Evolutionary conservation across 2,888 invertebrate genomes (phyloP).

Genomic region (Dioctria rufipes): DNA sequence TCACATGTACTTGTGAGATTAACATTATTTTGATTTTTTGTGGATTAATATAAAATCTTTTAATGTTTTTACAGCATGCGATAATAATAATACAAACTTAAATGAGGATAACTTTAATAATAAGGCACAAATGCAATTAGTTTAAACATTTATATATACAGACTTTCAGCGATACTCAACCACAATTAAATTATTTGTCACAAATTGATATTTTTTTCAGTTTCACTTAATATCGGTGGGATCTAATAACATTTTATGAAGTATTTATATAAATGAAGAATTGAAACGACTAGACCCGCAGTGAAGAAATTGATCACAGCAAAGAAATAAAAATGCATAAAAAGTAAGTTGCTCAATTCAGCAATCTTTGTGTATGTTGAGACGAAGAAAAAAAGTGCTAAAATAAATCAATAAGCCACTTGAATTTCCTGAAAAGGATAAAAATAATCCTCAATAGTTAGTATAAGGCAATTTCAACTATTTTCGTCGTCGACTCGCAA

Average conservation of each 20-base stretch:
- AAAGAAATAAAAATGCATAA: slow-evolving; percentile 8
- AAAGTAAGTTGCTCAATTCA: not conserved
- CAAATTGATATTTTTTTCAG: slow-evolving; percentile 61
- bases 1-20: slow-evolving; percentile 66
- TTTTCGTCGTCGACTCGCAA: slow-evolving; percentile 64
- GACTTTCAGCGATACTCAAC: too few species aligned
- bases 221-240: slow-evolving; percentile 70
- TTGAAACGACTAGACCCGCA: slow-evolving; percentile 67
- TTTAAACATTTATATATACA: not conserved
- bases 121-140: not conserved
- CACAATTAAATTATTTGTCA: not conserved
- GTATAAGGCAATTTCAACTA: slow-evolving; percentile 66
- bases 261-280: slow-evolving; percentile 67
- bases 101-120: slow-evolving; percentile 5
- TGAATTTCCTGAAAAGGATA: slow-evolving; percentile 1
- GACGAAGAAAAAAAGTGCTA: slow-evolving; percentile 47
- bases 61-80: not conserved
- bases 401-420: slow-evolving; percentile 42
- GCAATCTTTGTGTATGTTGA: slow-evolving; percentile 21
- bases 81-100: not conserved
- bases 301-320: slow-evolving; percentile 62
- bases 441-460: slow-evolving; percentile 64
- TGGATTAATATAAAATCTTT: slow-evolving; percentile 67
- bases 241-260: slow-evolving; percentile 68
- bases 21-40: too few species aligned